phyloP scores from a whole-genome alignment of 2,797 vertebrate genomes.

The Allobates femoralis region DNA sequence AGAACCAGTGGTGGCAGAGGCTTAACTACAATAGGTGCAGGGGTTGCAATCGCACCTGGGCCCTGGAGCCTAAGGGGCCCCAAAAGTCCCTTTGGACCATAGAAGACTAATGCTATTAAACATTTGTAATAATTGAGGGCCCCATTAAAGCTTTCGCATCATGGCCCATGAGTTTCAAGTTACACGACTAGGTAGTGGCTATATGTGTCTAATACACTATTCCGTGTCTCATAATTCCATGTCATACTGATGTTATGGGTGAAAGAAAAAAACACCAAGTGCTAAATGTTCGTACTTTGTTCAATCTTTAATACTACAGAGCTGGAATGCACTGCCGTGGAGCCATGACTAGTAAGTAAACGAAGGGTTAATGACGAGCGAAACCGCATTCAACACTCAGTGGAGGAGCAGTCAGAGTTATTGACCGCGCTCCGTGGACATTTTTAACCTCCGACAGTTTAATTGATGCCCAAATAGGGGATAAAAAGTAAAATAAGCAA shows the following conservation, averaged over 20 bases:
- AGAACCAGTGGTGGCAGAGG: too few species aligned
- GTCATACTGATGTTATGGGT: neutral
- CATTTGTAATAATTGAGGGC: too few species aligned
- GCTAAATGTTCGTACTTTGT: neutral
- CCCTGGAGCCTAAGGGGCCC: too few species aligned
- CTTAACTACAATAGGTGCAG: too few species aligned
- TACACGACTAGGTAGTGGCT: too few species aligned
- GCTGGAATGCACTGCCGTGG: neutral
- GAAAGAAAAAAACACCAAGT: neutral
- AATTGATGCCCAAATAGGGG: slow-evolving; percentile 43
- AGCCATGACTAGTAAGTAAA: neutral
- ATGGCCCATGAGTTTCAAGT: too few species aligned
- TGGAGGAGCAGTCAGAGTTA: slow-evolving; percentile 5
- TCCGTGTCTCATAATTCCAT: neutral
- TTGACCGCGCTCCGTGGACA: slow-evolving; percentile 24
- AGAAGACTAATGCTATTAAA: too few species aligned
- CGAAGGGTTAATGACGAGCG: slow-evolving; percentile 27
- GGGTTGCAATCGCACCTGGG: too few species aligned
- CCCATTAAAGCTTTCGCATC: too few species aligned
- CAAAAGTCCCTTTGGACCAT: too few species aligned
- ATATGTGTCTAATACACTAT: neutral
- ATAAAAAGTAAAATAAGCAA: slow-evolving; percentile 30
- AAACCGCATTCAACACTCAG: neutral
- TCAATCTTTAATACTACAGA: neutral
- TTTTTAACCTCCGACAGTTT: slow-evolving; percentile 29